phyloP scores from a whole-genome alignment of 2,797 vertebrate species.

The Pelodytes ibericus region DNA sequence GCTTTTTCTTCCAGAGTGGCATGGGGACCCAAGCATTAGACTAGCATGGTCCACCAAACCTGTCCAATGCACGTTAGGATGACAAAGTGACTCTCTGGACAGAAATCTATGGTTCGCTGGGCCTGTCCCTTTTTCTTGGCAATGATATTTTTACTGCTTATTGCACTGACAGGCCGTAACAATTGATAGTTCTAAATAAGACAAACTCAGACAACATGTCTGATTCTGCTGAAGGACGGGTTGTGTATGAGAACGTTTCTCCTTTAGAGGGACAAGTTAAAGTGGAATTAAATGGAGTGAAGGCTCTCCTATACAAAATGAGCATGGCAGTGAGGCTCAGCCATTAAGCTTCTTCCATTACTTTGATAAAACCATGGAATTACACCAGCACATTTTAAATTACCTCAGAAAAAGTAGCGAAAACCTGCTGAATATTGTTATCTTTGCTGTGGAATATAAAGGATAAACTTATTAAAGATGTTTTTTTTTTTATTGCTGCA shows the following conservation, averaged over 20 bases:
- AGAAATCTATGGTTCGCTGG: constrained; percentile 35
- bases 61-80: constrained; percentile 12
- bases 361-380: too few relatives aligned
- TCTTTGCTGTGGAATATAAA: too few relatives aligned
- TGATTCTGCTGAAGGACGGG: not conserved
- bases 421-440: too few relatives aligned
- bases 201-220: not conserved
- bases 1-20: constrained; percentile 3
- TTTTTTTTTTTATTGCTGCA: too few relatives aligned
- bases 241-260: not conserved
- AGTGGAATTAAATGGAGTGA: not conserved
- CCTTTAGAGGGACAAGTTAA: not conserved
- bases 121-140: constrained; percentile 28
- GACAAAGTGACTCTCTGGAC: constrained; percentile 21
- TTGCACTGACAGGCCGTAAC: constrained; percentile 19
- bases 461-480: too few relatives aligned
- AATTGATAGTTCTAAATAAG: constrained; percentile 3
- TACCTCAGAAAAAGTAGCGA: too few relatives aligned
- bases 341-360: too few relatives aligned
- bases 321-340: too few relatives aligned
- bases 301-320: too few relatives aligned
- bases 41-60: constrained; percentile 24
- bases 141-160: constrained; percentile 9
- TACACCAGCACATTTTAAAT: too few relatives aligned
- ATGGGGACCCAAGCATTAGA: not conserved